Evolutionary conservation across 2,113 vertebrate species (phyloP), one percentile per base, ranked within the genome.

Genomic region (Barbus barbus): DNA sequence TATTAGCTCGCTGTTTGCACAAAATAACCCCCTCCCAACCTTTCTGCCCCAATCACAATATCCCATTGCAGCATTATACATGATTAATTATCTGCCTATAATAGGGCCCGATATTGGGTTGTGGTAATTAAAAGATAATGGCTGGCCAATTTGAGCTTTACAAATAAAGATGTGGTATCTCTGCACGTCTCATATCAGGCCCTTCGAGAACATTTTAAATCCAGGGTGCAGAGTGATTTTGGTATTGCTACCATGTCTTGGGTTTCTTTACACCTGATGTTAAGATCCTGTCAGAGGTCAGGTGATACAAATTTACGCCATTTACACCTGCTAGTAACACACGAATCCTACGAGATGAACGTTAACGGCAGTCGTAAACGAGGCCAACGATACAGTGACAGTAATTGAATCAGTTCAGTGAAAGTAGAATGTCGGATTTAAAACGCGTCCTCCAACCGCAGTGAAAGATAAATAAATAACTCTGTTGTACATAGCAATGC

Each of bases 81-180:
- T 92, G 93, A 94, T 93, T 93, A 93, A 94, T 94, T 92, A 92
- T 92, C 91, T 86, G 91, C 89, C 89, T 90, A 92, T 93, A 93
- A 93, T 93, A 90, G 91, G 86, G 87, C 88, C 89, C 88, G 90
- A 90, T 93, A 90, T 90, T 88, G 91, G 91, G 90, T 91, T 83
- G 87, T 89, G 91, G 92, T 93, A 94, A 94, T 94, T 94, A 94
- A 93, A 93, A 93, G 93, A 93, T 94, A 93, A 93, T 94, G 92
- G 93, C 93, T 93, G 89, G 93, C 90, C 90, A 92, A 91, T 93
- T 90, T 92, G 92, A 94, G 93, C 92, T n/a, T 89, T 91, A 91
- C 89, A 90, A 93, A 93, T 91, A 93, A 93, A 94, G 93, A 93
- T 92, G 92, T 89, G 89, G 86, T 44, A n/a, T n/a, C n/a, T n/a